A percentile compares a stretch with the other conserved stretches of the same genome.
phyloP scores from a whole-genome alignment of 1,140 invertebrate species.

The Panagrolaimus sp. region DNA sequence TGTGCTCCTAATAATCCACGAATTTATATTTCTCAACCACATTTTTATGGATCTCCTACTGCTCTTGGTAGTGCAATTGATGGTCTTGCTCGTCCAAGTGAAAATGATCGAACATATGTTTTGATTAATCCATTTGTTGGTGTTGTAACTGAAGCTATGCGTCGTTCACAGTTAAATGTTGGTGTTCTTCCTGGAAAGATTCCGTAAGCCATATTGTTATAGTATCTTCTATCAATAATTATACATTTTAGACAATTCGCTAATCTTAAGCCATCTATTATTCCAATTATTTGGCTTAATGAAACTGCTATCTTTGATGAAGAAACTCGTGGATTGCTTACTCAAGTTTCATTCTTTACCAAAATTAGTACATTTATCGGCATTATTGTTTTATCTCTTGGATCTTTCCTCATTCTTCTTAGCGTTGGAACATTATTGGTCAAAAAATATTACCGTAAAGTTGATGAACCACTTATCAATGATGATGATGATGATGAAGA shows the following conservation, averaged over 20 bases:
- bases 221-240: background rate
- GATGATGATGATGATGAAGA: slow-evolving; percentile 3
- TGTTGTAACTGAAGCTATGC: slow-evolving; percentile 42
- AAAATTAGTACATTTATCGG: background rate
- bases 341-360: background rate
- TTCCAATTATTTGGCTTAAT: slow-evolving; percentile 47
- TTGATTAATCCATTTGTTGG: slow-evolving; percentile 52
- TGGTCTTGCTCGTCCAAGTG: slow-evolving; percentile 28
- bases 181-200: slow-evolving; percentile 48
- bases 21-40: slow-evolving; percentile 51
- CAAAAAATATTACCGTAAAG: background rate
- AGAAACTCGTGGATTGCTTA: slow-evolving; percentile 29
- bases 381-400: background rate
- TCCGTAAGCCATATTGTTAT: slow-evolving; percentile 26
- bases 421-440: background rate
- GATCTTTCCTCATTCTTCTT: background rate
- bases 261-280: slow-evolving; percentile 24
- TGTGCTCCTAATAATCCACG: slow-evolving; percentile 48
- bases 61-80: slow-evolving; percentile 31
- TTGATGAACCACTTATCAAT: background rate
- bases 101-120: slow-evolving; percentile 46
- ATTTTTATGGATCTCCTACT: slow-evolving; percentile 44
- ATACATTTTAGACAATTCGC: slow-evolving; percentile 21
- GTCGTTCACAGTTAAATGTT: slow-evolving; percentile 52
- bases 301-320: slow-evolving; percentile 33